Evolutionary conservation across 2,888 invertebrate genomes (phyloP).

Genomic region (Eilema depressum): DNA sequence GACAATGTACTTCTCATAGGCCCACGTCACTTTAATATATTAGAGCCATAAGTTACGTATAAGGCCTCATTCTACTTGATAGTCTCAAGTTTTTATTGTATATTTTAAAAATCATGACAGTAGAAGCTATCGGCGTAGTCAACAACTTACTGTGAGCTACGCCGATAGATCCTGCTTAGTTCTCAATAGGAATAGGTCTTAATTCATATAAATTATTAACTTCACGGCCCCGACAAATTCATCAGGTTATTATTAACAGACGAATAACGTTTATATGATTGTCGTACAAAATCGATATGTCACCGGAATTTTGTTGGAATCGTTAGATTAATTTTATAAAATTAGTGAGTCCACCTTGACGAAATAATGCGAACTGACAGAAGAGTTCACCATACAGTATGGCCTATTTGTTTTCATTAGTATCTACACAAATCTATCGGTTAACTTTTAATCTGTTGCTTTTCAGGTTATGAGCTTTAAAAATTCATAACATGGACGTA

Average conservation of each 20-base stretch:
- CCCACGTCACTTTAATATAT: conserved; percentile 16
- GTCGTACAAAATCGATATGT: conserved; percentile 54
- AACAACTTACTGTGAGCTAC: conserved; percentile 18
- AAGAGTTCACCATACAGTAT: not conserved
- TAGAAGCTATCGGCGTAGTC: not conserved
- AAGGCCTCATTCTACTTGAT: conserved; percentile 28
- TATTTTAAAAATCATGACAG: conserved; percentile 7
- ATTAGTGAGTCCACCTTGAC: not conserved
- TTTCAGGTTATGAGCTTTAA: not conserved
- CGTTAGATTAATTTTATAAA: not conserved
- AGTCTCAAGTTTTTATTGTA: conserved; percentile 11
- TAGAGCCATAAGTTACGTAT: conserved; percentile 18
- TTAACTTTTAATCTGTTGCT: not conserved
- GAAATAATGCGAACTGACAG: not conserved
- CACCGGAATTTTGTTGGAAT: not conserved
- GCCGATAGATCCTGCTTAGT: conserved; percentile 18
- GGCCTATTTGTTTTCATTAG: not conserved
- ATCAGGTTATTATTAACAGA: conserved; percentile 39
- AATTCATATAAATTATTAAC: conserved; percentile 41
- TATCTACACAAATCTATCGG: not conserved
- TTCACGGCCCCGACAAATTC: conserved; percentile 48
- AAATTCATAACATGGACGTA: no score
- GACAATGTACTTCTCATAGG: conserved; percentile 14
- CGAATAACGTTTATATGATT: conserved; percentile 46
- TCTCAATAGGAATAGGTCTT: conserved; percentile 19